phyloP scores from a whole-genome alignment of 2,113 vertebrate species.

The Carassius gibelio region DNA sequence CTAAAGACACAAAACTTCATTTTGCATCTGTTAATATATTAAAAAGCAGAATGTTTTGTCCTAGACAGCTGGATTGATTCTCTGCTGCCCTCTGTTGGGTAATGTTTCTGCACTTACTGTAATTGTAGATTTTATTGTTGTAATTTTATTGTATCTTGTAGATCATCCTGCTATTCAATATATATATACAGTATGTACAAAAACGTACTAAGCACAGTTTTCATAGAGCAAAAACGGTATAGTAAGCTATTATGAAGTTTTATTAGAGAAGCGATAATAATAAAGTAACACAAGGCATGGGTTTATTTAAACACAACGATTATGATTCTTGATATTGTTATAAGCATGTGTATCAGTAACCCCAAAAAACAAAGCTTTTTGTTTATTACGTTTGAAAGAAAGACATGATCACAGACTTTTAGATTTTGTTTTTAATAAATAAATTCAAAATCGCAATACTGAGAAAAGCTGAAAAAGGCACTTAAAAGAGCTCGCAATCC shows the following conservation, averaged over 20 bases:
- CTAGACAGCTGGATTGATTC: not conserved
- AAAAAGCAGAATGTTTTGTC: not conserved
- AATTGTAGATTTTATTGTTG: too few species aligned
- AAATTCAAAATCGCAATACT: conserved; percentile 37
- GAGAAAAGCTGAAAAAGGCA: conserved; percentile 30
- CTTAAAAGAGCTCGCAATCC: not conserved
- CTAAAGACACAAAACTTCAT: not conserved
- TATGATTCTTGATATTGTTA: not conserved
- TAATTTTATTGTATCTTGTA: too few species aligned
- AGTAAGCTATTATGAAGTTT: not conserved
- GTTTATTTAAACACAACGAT: too few species aligned
- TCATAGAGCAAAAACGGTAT: not conserved
- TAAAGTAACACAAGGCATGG: not conserved
- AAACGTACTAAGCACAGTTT: too few species aligned
- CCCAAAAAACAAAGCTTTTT: too few species aligned
- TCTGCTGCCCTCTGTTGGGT: conserved; percentile 36
- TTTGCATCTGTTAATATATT: not conserved
- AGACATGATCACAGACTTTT: not conserved
- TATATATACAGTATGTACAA: too few species aligned
- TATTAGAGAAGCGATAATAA: too few species aligned
- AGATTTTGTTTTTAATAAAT: conserved; percentile 37
- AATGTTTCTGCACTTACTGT: not conserved
- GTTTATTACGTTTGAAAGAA: not conserved
- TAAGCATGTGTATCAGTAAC: not conserved
- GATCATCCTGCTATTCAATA: not conserved